A percentile compares a stretch with the other conserved stretches of the same genome.
These are phyloP conservation scores for Agapostemon virescens DNA, from an alignment of 2,888 invertebrate genomes.

Conservation along the genomic window DNA sequence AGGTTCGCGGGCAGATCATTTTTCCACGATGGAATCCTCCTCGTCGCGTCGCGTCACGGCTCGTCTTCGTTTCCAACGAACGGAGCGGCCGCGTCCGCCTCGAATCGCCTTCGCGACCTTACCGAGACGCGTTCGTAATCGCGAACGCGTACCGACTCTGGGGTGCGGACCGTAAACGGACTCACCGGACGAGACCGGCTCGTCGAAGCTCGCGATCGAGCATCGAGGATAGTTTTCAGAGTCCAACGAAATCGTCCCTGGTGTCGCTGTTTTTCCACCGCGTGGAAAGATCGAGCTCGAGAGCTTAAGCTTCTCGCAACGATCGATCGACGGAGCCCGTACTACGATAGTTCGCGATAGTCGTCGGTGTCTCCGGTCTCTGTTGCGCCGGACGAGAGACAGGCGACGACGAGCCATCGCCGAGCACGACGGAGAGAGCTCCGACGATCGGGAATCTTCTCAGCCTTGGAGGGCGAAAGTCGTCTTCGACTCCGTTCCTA, in stretches of 20 bases:
- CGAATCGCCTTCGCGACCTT: too few relatives aligned
- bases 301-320: background rate
- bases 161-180: too few relatives aligned
- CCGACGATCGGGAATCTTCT: constrained; percentile 70
- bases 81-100: too few relatives aligned
- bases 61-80: too few relatives aligned
- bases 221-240: background rate
- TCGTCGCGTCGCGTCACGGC: background rate
- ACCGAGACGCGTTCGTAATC: too few relatives aligned
- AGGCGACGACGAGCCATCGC: background rate
- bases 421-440: background rate
- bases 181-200: too few relatives aligned
- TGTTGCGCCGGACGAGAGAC: background rate
- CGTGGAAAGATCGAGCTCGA: too few relatives aligned
- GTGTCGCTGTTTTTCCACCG: background rate
- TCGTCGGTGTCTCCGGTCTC: background rate
- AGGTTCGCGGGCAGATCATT: constrained; percentile 10
- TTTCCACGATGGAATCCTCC: background rate
- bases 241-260: background rate
- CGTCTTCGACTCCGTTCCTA: constrained; percentile 68
- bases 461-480: constrained; percentile 78
- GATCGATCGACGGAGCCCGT: background rate
- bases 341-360: background rate
- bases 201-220: background rate
- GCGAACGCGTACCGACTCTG: too few relatives aligned